Evolutionary conservation across 2,888 invertebrate genomes (phyloP).

Genomic region (Ariolimax columbianus): DNA sequence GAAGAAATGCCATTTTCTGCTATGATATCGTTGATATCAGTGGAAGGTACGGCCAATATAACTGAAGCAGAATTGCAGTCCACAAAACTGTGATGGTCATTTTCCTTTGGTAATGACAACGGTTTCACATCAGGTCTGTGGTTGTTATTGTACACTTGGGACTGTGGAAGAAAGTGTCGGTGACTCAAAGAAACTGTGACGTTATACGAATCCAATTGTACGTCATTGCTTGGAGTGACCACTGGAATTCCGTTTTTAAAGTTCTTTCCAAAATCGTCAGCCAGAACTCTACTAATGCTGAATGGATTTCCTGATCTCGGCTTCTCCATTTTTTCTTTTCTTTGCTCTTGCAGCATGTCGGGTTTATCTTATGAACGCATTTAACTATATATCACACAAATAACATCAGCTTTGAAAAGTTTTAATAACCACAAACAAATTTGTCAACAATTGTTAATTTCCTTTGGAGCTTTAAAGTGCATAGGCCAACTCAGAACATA

Average conservation of each 20-base stretch:
- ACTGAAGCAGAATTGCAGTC: neutral
- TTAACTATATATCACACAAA: neutral
- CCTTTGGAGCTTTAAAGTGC: neutral
- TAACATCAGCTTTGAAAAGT: neutral
- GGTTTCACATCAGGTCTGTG: neutral
- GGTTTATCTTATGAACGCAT: neutral
- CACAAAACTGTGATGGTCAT: neutral
- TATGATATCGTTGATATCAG: neutral
- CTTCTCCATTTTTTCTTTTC: constrained; percentile 30
- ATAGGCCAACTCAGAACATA: neutral
- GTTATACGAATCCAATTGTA: constrained; percentile 15
- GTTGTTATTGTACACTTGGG: neutral
- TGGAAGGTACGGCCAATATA: neutral
- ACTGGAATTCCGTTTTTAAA: constrained; percentile 44
- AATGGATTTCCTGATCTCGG: constrained; percentile 60
- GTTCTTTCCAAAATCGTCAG: constrained; percentile 60
- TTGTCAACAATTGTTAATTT: neutral
- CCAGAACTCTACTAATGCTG: constrained; percentile 70
- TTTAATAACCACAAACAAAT: too few species aligned
- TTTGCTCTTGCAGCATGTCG: constrained; percentile 52
- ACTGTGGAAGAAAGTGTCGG: neutral
- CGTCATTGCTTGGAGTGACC: neutral
- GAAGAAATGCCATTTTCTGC: neutral
- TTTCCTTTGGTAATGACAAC: neutral
- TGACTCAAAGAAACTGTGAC: neutral